Percentiles rank a stretch among this genome's conserved stretches.
Evolutionary conservation across 2,888 invertebrate genomes (phyloP).

Genomic region (Nephrotoma flavescens): DNA sequence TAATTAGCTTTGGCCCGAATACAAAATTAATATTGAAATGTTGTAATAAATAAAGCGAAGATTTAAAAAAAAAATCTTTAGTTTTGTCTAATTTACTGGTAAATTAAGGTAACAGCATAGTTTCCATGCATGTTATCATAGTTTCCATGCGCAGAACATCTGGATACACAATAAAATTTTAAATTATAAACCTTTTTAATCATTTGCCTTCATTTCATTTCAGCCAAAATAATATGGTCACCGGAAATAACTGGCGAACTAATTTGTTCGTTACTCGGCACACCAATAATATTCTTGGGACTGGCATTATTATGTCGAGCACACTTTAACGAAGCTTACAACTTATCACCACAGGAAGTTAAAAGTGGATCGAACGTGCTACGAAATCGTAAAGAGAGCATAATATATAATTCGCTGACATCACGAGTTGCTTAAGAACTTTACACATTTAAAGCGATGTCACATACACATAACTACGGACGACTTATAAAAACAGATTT

Average conservation of each 20-base stretch:
- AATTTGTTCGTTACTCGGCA: constrained; percentile 41
- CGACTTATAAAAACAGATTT: too few relatives aligned
- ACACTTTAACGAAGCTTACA: constrained; percentile 32
- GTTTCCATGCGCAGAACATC: too few relatives aligned
- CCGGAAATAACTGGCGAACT: constrained; percentile 45
- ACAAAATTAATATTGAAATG: too few relatives aligned
- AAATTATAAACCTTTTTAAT: neutral
- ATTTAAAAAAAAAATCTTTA: too few relatives aligned
- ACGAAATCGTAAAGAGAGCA: neutral
- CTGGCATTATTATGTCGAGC: constrained; percentile 36
- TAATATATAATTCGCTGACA: neutral
- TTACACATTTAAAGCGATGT: too few relatives aligned
- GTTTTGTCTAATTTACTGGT: too few relatives aligned
- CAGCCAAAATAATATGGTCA: constrained; percentile 36
- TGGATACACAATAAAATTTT: too few relatives aligned
- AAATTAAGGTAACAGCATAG: too few relatives aligned
- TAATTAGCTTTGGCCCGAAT: too few relatives aligned
- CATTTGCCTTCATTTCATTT: constrained; percentile 6
- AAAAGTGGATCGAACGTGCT: neutral
- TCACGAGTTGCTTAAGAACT: neutral
- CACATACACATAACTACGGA: too few relatives aligned
- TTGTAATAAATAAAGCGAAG: too few relatives aligned
- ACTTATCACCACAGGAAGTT: neutral
- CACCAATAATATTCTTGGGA: constrained; percentile 40
- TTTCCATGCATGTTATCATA: too few relatives aligned